Evolutionary conservation across 1,140 invertebrate genomes (phyloP).

Genomic region (Macrotrachela quadricornifera): DNA sequence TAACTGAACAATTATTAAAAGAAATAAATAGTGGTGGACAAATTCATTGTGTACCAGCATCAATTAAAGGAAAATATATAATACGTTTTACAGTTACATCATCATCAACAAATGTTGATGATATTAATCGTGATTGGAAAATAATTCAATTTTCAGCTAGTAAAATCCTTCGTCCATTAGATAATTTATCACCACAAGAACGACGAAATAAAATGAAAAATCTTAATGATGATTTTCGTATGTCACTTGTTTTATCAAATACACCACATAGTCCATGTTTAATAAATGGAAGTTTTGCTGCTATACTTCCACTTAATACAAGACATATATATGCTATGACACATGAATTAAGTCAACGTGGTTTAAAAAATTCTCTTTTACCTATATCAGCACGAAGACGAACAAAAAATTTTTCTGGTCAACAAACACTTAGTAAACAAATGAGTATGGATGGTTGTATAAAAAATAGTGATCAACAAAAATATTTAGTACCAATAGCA

Average conservation of each 20-base stretch:
- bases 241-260: constrained; percentile 66
- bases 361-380: not conserved
- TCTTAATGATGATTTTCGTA: constrained; percentile 46
- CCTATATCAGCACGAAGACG: constrained; percentile 2
- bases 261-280: constrained; percentile 89
- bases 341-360: constrained; percentile 1
- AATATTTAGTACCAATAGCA: not conserved
- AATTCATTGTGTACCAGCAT: constrained; percentile 28
- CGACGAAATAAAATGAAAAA: no score
- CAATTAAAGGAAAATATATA: constrained; percentile 51
- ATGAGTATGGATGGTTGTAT: no score
- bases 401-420: not conserved
- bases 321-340: no score
- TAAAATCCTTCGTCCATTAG: constrained; percentile 34
- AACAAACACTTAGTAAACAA: no score
- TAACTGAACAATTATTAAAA: constrained; percentile 26
- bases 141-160: constrained; percentile 58
- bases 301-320: constrained; percentile 41
- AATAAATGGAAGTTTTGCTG: constrained; percentile 81
- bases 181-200: not conserved
- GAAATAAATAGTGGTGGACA: constrained; percentile 23
- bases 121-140: constrained; percentile 65
- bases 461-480: no score
- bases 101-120: constrained; percentile 58
- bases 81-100: constrained; percentile 81